phyloP scores from a whole-genome alignment of 92 coral and sea anemone species.

The Pocillopora meandrina region DNA sequence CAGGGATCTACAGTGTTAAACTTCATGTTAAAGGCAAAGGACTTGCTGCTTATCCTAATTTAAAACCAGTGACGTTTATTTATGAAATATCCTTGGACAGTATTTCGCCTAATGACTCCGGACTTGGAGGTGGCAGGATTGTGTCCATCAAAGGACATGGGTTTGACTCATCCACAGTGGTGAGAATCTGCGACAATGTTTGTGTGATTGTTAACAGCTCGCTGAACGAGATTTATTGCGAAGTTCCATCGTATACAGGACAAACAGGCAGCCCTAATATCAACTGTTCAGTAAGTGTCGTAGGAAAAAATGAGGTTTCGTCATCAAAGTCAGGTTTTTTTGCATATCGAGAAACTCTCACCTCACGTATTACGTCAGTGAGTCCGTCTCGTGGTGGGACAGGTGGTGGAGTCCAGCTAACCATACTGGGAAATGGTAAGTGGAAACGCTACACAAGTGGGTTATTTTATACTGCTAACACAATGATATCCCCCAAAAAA shows the following conservation, averaged over 20 bases:
- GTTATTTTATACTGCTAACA: background rate
- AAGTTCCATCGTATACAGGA: constrained; percentile 59
- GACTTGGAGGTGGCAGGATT: constrained; percentile 86
- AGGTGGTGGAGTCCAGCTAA: constrained; percentile 77
- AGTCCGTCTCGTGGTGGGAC: constrained; percentile 89
- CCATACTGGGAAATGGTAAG: constrained; percentile 81
- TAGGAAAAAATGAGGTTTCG: constrained; percentile 27
- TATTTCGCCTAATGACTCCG: constrained; percentile 55
- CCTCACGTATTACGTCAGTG: constrained; percentile 71
- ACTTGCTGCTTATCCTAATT: constrained; percentile 51
- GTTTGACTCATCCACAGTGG: constrained; percentile 48
- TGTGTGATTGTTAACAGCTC: constrained; percentile 42
- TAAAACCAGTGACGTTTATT: constrained; percentile 46
- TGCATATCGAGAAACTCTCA: constrained; percentile 69
- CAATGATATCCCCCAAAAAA: background rate
- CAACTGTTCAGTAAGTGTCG: constrained; percentile 47
- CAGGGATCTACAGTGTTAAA: constrained; percentile 62
- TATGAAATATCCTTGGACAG: constrained; percentile 62
- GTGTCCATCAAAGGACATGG: constrained; percentile 73
- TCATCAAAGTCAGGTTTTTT: constrained; percentile 45
- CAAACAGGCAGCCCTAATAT: constrained; percentile 27
- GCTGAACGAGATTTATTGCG: constrained; percentile 44
- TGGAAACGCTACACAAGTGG: background rate
- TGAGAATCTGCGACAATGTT: constrained; percentile 50
- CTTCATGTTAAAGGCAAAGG: constrained; percentile 81